Evolutionary conservation across 2,797 vertebrate species (phyloP).

Genomic region (Chiroxiphia lanceolata): DNA sequence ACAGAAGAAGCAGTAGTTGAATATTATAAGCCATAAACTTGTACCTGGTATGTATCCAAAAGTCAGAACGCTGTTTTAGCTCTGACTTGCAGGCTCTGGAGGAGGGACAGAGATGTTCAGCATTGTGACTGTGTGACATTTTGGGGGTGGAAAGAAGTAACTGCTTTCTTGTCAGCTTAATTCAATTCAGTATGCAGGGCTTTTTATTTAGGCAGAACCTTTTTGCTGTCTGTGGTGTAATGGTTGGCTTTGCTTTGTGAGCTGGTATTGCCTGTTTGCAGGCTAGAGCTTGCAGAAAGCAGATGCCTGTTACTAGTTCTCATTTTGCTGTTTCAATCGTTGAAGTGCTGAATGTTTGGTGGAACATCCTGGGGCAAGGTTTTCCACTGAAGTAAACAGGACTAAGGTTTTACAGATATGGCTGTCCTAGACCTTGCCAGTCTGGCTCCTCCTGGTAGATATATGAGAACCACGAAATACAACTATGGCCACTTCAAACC

Average conservation of each 20-base stretch:
- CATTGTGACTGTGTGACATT: conserved; percentile 10
- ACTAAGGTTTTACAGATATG: not conserved
- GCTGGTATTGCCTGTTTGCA: not conserved
- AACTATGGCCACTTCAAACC: not conserved
- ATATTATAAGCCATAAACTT: not conserved
- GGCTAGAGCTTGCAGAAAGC: not conserved
- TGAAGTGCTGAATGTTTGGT: not conserved
- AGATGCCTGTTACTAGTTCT: not conserved
- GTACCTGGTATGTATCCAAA: not conserved
- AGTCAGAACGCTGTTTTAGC: not conserved
- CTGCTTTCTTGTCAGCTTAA: conserved; percentile 2
- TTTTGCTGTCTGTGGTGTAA: not conserved
- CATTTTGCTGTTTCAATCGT: not conserved
- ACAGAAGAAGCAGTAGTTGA: not conserved
- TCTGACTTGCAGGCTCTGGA: conserved; percentile 3
- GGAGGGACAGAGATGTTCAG: not conserved
- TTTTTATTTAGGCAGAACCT: not conserved
- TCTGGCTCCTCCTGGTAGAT: not conserved
- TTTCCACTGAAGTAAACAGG: not conserved
- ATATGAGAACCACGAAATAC: not conserved
- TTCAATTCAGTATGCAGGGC: not conserved
- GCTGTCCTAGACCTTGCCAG: not conserved
- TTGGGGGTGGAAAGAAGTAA: conserved; percentile 26
- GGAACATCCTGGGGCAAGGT: not conserved
- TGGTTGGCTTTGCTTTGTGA: not conserved